These are phyloP conservation scores for Rhynchomys soricoides DNA, from an alignment of 2,113 vertebrate species.

Conservation along the genomic window DNA sequence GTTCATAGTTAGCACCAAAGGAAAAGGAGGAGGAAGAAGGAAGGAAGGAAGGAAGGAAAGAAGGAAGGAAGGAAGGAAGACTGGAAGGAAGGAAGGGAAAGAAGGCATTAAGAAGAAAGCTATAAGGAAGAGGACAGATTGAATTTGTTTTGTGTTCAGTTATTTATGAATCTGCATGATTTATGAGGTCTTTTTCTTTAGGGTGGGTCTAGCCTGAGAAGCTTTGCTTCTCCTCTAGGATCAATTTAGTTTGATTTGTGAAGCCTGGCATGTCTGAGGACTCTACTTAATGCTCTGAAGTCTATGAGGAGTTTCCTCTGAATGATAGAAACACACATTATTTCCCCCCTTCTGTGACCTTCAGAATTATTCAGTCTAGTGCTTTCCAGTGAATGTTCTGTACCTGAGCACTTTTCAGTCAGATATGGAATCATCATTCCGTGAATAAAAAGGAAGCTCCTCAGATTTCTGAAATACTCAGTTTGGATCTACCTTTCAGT, in stretches of 20 bases:
- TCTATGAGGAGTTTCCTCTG: not conserved
- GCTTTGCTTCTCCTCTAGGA: not conserved
- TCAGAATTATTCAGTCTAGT: not conserved
- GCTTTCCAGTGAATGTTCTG: not conserved
- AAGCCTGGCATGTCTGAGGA: not conserved
- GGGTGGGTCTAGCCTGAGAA: not conserved
- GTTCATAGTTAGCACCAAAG: not conserved
- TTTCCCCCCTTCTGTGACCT: not conserved
- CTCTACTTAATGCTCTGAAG: not conserved
- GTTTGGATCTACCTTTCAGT: not conserved
- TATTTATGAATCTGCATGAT: not conserved
- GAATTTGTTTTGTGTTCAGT: not conserved
- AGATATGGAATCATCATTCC: not conserved
- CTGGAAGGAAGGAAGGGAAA: too few relatives aligned
- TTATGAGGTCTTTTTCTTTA: constrained; percentile 5
- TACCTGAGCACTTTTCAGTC: not conserved
- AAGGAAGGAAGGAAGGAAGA: too few relatives aligned
- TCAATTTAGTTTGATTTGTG: not conserved
- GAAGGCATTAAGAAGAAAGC: too few relatives aligned
- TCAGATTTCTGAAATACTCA: not conserved
- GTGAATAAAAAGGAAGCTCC: not conserved
- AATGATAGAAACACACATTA: not conserved
- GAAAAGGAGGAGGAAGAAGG: not conserved
- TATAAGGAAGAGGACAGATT: not conserved
- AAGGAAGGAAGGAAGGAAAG: too few relatives aligned